Evolutionary conservation across 2,113 vertebrate genomes (phyloP), one percentile per base, ranked within the genome.

Genomic region (Pangasianodon gigas): DNA sequence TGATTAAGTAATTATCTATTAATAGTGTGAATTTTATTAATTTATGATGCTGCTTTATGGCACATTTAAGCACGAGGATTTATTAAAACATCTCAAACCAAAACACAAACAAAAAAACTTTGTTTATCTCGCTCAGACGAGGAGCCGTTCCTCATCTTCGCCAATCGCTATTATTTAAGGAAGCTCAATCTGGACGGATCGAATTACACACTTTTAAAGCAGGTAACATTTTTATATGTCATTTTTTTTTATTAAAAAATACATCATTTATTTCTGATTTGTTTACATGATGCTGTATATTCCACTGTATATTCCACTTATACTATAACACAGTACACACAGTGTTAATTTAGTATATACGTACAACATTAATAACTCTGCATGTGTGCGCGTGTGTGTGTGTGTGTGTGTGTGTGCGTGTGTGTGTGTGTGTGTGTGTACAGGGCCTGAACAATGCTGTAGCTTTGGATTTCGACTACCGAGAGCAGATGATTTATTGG

Each of bases 401-500:
- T 86, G 62, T 54, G 65, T 41, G 24, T 87, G 41, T 71, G 65
- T 60, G 56, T 80, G 21, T 88, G 19, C 83, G 29, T 56, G 89
- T 86, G 62, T 52, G 85, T 86, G 65, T 74, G 85, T 86, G 65
- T 41, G n/a, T 74, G 85, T 74, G 85, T n/a, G 52, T 60, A 51
- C 94, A 99, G 98, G 98, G 98, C 52, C 95, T 99, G 88, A 99
- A 99, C 94, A 99, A 99, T 0, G 98, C 98, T 0, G 98, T 99
- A 16, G 98, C 98, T 5, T 92, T 99, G 94, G 98, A 99, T 93
- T 99, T 99, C 0, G 97, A 99, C 94, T 98, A 98, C 84, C 95
- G 97, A 54, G 98, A 99, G 89, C 97, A 99, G 94, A 98, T 98
- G 98, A 98, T 99, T 89, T 99, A 99, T 94, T 99, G 98, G 98